These are phyloP conservation scores for Morus bassanus DNA, from an alignment of 2,797 vertebrate species.

Conservation along the genomic window DNA sequence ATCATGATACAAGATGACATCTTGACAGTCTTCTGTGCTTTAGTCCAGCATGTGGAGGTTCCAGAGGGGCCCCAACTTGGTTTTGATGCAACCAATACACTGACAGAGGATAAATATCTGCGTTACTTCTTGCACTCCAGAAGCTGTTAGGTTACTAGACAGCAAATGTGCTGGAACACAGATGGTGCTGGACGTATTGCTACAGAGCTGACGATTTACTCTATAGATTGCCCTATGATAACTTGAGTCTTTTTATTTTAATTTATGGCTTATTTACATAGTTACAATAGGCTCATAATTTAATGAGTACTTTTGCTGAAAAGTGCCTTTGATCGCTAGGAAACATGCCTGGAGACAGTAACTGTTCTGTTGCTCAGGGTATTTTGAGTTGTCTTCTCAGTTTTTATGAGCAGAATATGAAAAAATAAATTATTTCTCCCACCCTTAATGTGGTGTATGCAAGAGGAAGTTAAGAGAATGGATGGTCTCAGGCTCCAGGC, in stretches of 20 bases:
- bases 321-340: background rate
- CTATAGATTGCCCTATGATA: background rate
- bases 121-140: background rate
- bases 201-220: background rate
- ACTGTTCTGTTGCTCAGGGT: background rate
- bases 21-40: background rate
- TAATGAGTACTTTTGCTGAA: background rate
- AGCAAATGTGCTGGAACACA: background rate
- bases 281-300: background rate
- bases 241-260: background rate
- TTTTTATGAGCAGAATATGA: background rate
- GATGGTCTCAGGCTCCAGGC: background rate
- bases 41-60: background rate
- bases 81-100: background rate
- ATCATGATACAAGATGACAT: background rate
- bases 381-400: background rate
- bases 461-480: conserved; percentile 3
- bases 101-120: background rate
- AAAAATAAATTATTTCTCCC: background rate
- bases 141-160: background rate
- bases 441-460: conserved; percentile 4
- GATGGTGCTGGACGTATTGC: background rate
- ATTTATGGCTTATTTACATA: background rate
- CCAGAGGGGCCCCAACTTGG: background rate
- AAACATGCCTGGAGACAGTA: background rate